These are phyloP conservation scores for Tineola bisselliella DNA, from an alignment of 2,888 invertebrate genomes.

Conservation along the genomic window DNA sequence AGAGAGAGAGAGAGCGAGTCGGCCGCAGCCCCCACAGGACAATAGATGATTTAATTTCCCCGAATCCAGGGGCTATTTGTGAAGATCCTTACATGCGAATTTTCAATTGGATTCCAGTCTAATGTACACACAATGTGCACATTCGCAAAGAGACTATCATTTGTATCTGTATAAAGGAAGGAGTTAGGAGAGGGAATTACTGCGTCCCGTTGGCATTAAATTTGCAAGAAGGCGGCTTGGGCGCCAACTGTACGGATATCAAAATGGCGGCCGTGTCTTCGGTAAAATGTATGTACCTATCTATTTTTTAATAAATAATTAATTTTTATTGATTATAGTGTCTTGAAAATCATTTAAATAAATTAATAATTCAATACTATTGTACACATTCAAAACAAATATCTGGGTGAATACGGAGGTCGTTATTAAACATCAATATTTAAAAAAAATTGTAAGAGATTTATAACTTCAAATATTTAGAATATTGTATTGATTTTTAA, in stretches of 20 bases:
- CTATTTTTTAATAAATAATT: no score
- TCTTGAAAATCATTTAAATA: no score
- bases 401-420: no score
- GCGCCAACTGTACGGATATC: background rate
- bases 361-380: background rate
- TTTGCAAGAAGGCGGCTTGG: constrained; percentile 7
- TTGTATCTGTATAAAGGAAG: constrained; percentile 14
- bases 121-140: constrained; percentile 15
- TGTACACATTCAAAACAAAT: no score
- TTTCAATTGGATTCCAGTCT: constrained; percentile 15
- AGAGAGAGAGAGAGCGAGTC: background rate
- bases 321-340: no score
- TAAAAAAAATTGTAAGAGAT: no score
- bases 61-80: constrained; percentile 14
- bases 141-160: constrained; percentile 14
- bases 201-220: constrained; percentile 13
- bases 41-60: constrained; percentile 17
- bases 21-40: constrained; percentile 11
- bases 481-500: background rate
- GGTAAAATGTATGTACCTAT: no score
- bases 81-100: constrained; percentile 14
- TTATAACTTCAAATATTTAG: no score
- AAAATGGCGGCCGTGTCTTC: background rate
- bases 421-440: background rate
- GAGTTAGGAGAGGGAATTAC: constrained; percentile 7